Evolutionary conservation across 2,888 invertebrate species (phyloP).

Genomic region (Diadegma fenestrale): DNA sequence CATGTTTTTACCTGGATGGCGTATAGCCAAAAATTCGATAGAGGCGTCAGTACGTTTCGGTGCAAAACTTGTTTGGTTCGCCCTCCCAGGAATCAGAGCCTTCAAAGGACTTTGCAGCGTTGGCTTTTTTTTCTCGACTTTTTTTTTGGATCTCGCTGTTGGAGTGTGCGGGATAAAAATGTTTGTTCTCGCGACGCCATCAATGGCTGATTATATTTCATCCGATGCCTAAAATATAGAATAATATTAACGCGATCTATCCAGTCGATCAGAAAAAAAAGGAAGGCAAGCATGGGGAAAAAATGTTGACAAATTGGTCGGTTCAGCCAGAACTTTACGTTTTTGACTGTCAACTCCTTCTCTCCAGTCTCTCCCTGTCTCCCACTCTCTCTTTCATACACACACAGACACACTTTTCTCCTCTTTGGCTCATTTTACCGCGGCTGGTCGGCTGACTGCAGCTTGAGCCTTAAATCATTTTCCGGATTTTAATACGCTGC

Average conservation of each 20-base stretch:
- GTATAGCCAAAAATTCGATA: neutral
- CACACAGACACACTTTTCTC: neutral
- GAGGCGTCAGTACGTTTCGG: neutral
- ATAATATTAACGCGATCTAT: constrained; percentile 22
- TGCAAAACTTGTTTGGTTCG: neutral
- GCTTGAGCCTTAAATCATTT: constrained; percentile 58
- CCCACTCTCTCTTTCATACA: neutral
- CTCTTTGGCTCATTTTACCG: neutral
- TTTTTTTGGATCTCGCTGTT: neutral
- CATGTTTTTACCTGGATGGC: neutral
- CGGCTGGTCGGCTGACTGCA: constrained; percentile 23
- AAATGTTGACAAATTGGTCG: constrained; percentile 19
- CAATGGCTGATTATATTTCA: constrained; percentile 47
- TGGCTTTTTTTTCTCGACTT: neutral
- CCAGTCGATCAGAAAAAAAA: neutral
- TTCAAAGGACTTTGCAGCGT: neutral
- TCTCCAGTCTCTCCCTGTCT: constrained; percentile 6
- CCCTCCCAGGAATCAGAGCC: neutral
- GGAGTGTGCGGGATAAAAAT: constrained; percentile 14
- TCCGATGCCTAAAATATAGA: neutral
- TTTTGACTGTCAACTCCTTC: constrained; percentile 1
- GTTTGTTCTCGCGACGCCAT: neutral
- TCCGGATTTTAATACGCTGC: constrained; percentile 62
- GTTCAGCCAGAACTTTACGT: constrained; percentile 4
- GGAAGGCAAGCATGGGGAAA: neutral